Evolutionary conservation across 2,888 invertebrate genomes (phyloP), one percentile per base, ranked within the genome.

Genomic region (Antheraea assamensis): DNA sequence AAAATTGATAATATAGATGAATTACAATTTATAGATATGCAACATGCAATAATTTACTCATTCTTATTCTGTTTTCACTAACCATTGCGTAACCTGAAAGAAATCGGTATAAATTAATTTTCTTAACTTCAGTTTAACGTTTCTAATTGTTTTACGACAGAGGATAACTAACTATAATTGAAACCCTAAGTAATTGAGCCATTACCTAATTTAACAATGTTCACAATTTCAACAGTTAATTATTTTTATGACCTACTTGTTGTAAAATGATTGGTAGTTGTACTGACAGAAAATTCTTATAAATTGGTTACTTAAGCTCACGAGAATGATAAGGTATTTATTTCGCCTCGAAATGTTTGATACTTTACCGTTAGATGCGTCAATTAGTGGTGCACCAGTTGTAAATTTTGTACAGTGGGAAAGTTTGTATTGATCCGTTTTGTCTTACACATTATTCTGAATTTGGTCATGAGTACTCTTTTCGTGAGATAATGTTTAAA

Each of bases 391-490:
- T 52, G 35, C 71, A 19, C 47, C 70, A 72, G 31, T 72, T 72
- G 49, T 64, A 58, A n/a, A 68, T 73, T n/a, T 71, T 61, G 68
- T 49, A 30, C 55, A 47, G 58, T 58, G 21, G 30, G 76, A 73
- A 52, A 64, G 72, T 73, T 72, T 42, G 70, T 74, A 71, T 61
- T 24, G 71, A 72, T 47, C 73, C 31, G 66, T 47, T 72, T 68
- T 72, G 68, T 24, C n/a, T 52, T 68, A 31, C 52, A 49, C 58
- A 76, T 79, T 75, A 75, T 74, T 68, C 75, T 75, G 66, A 75
- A 78, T 82, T 82, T 81, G 79, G 80, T 77, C 75, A 74, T 79
- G 80, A 77, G 83, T 80, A 79, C 76, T 79, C 77, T 84, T n/a
- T n/a, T 81, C 80, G 82, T 80, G 77, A 78, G 76, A 76, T 78